Percentiles rank a stretch among this genome's conserved stretches.
Conservation (phyloP, 2,888 invertebrate species). For the Eurytoma adleriae region DNA sequence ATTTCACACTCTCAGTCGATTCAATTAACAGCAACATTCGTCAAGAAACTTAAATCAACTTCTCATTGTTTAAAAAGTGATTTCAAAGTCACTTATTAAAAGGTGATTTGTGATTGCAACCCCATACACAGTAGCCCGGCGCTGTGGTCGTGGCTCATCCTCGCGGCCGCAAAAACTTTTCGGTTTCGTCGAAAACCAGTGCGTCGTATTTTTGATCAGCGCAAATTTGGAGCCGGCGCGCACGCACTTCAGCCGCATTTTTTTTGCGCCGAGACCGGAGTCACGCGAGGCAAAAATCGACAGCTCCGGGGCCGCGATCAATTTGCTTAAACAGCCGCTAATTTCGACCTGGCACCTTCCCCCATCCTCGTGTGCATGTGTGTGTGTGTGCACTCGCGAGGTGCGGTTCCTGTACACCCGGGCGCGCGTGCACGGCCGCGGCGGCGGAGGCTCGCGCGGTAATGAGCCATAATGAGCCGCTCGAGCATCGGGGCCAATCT, state of each 20-base stretch:
- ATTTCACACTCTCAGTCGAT: too few species aligned
- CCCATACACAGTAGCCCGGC: too few species aligned
- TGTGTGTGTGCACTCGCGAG: background rate
- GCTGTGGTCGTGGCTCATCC: too few species aligned
- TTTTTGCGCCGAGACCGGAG: background rate
- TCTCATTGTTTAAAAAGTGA: too few species aligned
- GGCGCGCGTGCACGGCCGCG: background rate
- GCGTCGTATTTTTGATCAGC: conserved; percentile 54
- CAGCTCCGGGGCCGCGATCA: conserved; percentile 66
- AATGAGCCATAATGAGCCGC: conserved; percentile 74
- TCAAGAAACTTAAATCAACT: too few species aligned
- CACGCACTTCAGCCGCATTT: background rate
- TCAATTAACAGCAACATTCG: too few species aligned
- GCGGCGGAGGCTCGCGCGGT: conserved; percentile 70
- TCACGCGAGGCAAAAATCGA: conserved; percentile 63
- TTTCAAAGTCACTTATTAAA: too few species aligned
- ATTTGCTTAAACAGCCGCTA: conserved; percentile 73
- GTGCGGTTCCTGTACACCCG: background rate
- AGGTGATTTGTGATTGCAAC: too few species aligned
- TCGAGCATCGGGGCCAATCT: conserved; percentile 48
- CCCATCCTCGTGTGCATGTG: background rate
- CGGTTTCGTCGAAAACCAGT: conserved; percentile 39
- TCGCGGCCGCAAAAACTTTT: too few species aligned
- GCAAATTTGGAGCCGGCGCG: conserved; percentile 32
- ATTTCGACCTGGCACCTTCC: conserved; percentile 67